Conservation (phyloP, 2,113 vertebrate species). For the Festucalex cinctus region DNA sequence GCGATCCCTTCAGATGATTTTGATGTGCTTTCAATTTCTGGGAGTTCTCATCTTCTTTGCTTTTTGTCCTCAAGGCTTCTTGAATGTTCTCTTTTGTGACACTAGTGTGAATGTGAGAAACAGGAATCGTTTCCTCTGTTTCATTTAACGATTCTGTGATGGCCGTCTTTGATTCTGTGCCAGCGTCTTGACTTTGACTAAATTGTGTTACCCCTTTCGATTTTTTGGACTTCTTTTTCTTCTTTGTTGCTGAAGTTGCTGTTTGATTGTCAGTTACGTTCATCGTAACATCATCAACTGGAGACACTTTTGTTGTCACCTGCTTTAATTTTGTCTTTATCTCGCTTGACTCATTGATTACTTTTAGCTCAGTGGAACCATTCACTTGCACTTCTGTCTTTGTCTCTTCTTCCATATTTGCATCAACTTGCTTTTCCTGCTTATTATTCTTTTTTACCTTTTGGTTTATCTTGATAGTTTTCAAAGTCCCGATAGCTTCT, state of each 20-base stretch:
- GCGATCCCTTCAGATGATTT: conserved; percentile 52
- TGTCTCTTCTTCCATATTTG: conserved; percentile 29
- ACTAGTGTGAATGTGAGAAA: conserved; percentile 45
- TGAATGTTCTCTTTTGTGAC: conserved; percentile 42
- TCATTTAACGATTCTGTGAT: conserved; percentile 36
- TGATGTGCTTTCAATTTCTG: conserved; percentile 48
- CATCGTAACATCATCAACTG: conserved; percentile 28
- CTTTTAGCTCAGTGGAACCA: conserved; percentile 35
- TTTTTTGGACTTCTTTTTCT: conserved; percentile 73
- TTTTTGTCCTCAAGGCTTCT: conserved; percentile 51
- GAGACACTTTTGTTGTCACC: conserved; percentile 34
- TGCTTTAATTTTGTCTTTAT: conserved; percentile 45
- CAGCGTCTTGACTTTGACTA: conserved; percentile 45
- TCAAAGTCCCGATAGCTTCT: conserved; percentile 57
- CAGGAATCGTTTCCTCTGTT: conserved; percentile 42
- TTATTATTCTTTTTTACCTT: conserved; percentile 64
- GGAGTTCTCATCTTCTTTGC: conserved; percentile 45
- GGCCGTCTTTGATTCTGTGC: conserved; percentile 43
- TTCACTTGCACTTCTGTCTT: conserved; percentile 30
- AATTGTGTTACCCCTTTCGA: conserved; percentile 54
- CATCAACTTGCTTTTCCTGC: conserved; percentile 50
- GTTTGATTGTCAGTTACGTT: conserved; percentile 34
- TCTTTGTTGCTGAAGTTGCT: conserved; percentile 55
- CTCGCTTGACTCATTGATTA: conserved; percentile 36
- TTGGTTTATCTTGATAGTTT: conserved; percentile 55